Conservation (phyloP, 2,888 invertebrate species). For the Sarcophaga carnaria region DNA sequence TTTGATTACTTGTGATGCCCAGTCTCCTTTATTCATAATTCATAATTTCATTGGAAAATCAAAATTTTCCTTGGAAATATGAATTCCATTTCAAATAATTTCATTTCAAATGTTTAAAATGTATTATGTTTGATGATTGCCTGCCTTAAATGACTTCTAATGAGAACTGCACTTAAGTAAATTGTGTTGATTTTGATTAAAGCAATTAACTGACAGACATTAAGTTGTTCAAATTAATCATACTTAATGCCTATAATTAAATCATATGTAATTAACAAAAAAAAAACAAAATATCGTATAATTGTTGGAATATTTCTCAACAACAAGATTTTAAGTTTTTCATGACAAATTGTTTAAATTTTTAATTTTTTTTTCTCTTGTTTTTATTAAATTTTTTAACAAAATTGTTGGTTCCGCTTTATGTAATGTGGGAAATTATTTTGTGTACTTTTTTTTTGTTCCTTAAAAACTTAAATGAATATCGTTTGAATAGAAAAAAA, state of each 20-base stretch:
- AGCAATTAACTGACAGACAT: background rate
- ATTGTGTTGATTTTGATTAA: too few species aligned
- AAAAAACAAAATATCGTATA: background rate
- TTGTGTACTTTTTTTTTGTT: background rate
- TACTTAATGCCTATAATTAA: background rate
- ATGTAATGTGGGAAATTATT: constrained; percentile 46
- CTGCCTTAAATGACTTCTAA: too few species aligned
- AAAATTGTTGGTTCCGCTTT: constrained; percentile 56
- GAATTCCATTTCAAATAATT: too few species aligned
- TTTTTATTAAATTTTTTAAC: background rate
- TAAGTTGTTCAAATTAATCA: background rate
- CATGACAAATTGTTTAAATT: constrained; percentile 23
- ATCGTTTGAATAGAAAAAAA: background rate
- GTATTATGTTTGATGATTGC: too few species aligned
- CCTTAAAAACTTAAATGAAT: background rate
- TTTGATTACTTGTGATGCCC: too few species aligned
- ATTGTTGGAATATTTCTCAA: background rate
- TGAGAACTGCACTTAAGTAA: too few species aligned
- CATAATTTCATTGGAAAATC: too few species aligned
- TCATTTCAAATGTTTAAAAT: too few species aligned
- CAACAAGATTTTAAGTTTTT: background rate
- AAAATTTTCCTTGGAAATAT: too few species aligned
- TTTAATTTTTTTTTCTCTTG: constrained; percentile 19
- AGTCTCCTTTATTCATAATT: too few species aligned
- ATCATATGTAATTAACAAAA: background rate